Conservation (phyloP, 2,797 vertebrate species). For the Lagocephalus sceleratus region DNA sequence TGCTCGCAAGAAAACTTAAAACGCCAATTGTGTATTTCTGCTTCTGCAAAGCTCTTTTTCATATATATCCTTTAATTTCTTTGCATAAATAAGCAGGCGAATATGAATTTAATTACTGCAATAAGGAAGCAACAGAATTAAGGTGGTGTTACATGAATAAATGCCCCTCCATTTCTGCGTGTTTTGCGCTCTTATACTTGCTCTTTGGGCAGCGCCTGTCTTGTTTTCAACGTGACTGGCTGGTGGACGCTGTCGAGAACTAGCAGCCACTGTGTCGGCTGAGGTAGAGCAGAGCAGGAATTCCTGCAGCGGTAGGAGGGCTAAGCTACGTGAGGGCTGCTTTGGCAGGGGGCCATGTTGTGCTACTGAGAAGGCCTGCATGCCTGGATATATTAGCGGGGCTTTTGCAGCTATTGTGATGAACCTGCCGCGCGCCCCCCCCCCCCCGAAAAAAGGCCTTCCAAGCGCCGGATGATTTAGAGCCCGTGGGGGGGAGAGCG, state of each 20-base stretch:
- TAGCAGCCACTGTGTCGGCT: constrained; percentile 37
- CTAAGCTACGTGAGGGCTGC: constrained; percentile 43
- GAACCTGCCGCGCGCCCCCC: constrained; percentile 44
- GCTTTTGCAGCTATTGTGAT: constrained; percentile 68
- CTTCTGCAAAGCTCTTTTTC: too few species aligned
- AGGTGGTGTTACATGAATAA: too few species aligned
- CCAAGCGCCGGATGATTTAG: constrained; percentile 44
- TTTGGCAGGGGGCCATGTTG: constrained; percentile 68
- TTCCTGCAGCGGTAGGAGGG: constrained; percentile 41
- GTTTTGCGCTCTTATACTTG: too few species aligned
- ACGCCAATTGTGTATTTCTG: too few species aligned
- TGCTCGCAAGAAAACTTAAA: too few species aligned
- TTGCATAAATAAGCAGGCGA: too few species aligned
- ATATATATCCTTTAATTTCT: too few species aligned
- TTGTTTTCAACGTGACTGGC: constrained; percentile 8
- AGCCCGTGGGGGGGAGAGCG: constrained; percentile 42
- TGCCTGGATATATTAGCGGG: constrained; percentile 68
- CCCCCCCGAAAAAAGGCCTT: constrained; percentile 48
- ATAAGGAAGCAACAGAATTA: too few species aligned
- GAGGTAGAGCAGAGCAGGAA: constrained; percentile 51
- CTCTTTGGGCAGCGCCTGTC: constrained; percentile 7
- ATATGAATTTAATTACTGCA: too few species aligned
- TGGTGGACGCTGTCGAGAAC: constrained; percentile 31
- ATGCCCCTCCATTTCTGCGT: too few species aligned
- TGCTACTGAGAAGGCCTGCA: constrained; percentile 63